phyloP scores from a whole-genome alignment of 2,797 vertebrate genomes.

The Tachyglossus aculeatus region DNA sequence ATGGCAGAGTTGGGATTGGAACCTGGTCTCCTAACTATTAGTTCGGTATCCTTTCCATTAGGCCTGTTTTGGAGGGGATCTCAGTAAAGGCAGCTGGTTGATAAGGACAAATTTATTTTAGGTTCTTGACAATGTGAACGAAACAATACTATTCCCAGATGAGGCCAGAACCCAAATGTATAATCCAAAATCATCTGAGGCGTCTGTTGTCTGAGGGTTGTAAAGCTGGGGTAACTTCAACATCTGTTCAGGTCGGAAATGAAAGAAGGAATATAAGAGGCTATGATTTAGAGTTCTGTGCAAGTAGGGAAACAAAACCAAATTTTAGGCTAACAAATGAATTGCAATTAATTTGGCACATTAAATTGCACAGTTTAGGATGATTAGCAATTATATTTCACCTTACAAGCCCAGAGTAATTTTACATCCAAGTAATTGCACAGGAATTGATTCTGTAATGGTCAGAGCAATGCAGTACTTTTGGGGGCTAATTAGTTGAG shows the following conservation, averaged over 20 bases:
- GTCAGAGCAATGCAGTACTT: constrained; percentile 29
- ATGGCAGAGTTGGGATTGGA: too few relatives aligned
- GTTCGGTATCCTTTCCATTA: too few relatives aligned
- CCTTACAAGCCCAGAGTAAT: constrained; percentile 21
- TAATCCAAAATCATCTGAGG: constrained; percentile 52
- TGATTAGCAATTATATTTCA: constrained; percentile 47
- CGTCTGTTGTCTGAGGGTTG: constrained; percentile 52
- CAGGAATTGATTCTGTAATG: constrained; percentile 21
- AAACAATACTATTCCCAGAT: constrained; percentile 41
- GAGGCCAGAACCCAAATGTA: constrained; percentile 47
- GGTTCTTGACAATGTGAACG: constrained; percentile 47
- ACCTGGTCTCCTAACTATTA: too few relatives aligned
- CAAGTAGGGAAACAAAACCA: constrained; percentile 50
- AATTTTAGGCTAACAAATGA: constrained; percentile 47
- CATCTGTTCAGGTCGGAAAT: constrained; percentile 51
- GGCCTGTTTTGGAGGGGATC: constrained; percentile 12
- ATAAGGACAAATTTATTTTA: constrained; percentile 40
- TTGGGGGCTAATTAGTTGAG: not conserved
- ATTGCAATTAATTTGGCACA: constrained; percentile 45
- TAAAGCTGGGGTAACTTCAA: constrained; percentile 43
- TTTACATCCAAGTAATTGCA: constrained; percentile 29
- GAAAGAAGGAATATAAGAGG: constrained; percentile 33
- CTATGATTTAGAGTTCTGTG: constrained; percentile 54
- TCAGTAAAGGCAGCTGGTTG: not conserved
- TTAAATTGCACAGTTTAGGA: constrained; percentile 48